phyloP scores from a whole-genome alignment of 2,888 invertebrate species.

The Alloscopus bannaensis region DNA sequence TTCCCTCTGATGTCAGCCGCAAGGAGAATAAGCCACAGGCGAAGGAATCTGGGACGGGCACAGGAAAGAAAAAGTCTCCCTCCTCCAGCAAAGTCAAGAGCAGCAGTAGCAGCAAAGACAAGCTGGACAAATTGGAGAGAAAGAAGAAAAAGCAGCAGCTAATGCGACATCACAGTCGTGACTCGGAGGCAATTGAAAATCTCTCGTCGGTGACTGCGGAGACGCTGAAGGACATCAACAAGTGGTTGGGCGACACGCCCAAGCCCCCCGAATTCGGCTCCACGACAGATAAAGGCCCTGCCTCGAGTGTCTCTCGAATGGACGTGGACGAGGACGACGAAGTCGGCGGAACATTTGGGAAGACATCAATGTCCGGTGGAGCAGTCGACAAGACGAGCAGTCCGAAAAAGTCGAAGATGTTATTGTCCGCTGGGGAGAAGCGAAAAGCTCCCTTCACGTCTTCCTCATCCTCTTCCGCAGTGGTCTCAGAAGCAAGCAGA shows the following conservation, averaged over 20 bases:
- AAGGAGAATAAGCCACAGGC: conserved; percentile 69
- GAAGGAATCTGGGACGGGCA: conserved; percentile 1
- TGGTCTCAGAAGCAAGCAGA: conserved; percentile 16
- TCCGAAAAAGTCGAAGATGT: conserved; percentile 14
- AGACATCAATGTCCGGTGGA: background rate
- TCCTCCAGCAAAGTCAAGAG: conserved; percentile 30
- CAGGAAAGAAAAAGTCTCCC: conserved; percentile 9
- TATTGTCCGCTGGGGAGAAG: conserved; percentile 40
- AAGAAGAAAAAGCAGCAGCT: conserved; percentile 73
- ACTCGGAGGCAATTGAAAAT: conserved; percentile 82
- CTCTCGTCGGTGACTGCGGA: conserved; percentile 85
- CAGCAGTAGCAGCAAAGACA: conserved; percentile 22
- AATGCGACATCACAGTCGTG: conserved; percentile 77
- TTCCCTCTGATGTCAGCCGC: conserved; percentile 50
- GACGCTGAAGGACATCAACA: conserved; percentile 86
- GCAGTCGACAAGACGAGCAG: background rate
- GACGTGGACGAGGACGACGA: conserved; percentile 33
- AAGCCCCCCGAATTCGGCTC: conserved; percentile 62
- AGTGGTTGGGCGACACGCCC: conserved; percentile 91
- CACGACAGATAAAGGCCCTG: background rate
- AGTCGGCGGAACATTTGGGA: background rate
- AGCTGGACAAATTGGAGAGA: conserved; percentile 74
- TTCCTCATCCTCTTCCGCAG: background rate
- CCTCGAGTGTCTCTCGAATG: conserved; percentile 7
- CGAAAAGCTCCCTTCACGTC: conserved; percentile 15